Base-by-base conservation (phyloP, 2,113 vertebrate genomes). In the Plestiodon gilberti region DNA sequence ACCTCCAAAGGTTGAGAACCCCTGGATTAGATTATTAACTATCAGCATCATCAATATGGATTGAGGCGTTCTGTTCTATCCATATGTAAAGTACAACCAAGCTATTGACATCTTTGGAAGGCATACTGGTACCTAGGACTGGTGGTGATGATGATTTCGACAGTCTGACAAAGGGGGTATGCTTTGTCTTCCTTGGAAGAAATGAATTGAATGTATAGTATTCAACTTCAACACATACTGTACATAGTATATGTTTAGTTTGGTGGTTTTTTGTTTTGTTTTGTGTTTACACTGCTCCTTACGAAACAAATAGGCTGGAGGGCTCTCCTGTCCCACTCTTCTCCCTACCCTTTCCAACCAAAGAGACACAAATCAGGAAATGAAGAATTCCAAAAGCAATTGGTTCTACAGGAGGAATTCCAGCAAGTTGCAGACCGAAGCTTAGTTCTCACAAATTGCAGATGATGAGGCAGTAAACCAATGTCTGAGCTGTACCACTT, bases 351-450 rank as follows among this genome's bases (percentile, higher is more conserved):
- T 33, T 61, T 59, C 73, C 81, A 73, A 13, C 35, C 18, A 71
- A 28, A 62, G 55, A 48, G 48, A 48, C 6, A 73, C 55, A 71
- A 73, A 73, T 73, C 38, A 14, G 77, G 77, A 86, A 80, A 86
- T 86, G 67, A 80, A 80, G 77, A 71, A 86, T 74, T 73, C 84
- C 84, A 73, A 73, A 86, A 22, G 38, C 55, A 80, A 80, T 80
- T 80, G 55, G 25, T 73, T 73, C 40, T 61, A 18, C 28, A 28
- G 28, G 38, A 71, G 70, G 55, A 86, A 85, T 78, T 40, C n/a
- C 18, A 59, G 64, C 40, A 70, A 85, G 33, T 17, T 78, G 33
- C 23, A 30, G 67, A 57, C 76, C 30, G 33, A 69, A 6, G 10
- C 55, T n/a, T 78, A 69, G 18, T 35, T 2, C 18, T 22, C 40